Evolutionary conservation across 2,113 vertebrate genomes (phyloP).

Genomic region (Tachycineta bicolor): DNA sequence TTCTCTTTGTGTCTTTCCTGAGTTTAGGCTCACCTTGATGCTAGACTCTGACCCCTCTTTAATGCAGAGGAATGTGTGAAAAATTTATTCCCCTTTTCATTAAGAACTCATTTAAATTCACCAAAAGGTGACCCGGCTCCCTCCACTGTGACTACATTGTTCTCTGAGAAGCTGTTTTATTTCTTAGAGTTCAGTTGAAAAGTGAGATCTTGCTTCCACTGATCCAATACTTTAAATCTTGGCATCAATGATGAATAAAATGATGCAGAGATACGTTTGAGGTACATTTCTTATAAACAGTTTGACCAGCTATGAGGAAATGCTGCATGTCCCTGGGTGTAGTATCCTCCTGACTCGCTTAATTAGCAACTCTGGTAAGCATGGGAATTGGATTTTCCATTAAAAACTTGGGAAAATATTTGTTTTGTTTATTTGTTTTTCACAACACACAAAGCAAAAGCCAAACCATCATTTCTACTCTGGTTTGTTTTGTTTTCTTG

Average conservation of each 20-base stretch:
- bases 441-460: conserved; percentile 13
- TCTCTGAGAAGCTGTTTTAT: conserved; percentile 18
- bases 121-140: conserved; percentile 16
- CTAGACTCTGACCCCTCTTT: conserved; percentile 60
- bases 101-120: conserved; percentile 66
- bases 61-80: conserved; percentile 72
- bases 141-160: neutral
- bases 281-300: neutral
- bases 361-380: conserved; percentile 10
- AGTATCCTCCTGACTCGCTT: neutral
- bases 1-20: conserved; percentile 61
- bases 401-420: conserved; percentile 53
- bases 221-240: neutral
- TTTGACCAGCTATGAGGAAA: neutral
- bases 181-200: conserved; percentile 17
- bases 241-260: neutral
- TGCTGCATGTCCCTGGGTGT: neutral
- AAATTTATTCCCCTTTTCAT: conserved; percentile 64
- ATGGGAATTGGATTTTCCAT: conserved; percentile 41
- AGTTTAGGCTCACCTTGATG: conserved; percentile 66
- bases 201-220: neutral
- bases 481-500: conserved; percentile 44
- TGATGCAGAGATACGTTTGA: neutral
- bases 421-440: conserved; percentile 44
- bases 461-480: conserved; percentile 41